Conservation (phyloP, 2,113 vertebrate genomes). For the Herpetotheres cachinnans region DNA sequence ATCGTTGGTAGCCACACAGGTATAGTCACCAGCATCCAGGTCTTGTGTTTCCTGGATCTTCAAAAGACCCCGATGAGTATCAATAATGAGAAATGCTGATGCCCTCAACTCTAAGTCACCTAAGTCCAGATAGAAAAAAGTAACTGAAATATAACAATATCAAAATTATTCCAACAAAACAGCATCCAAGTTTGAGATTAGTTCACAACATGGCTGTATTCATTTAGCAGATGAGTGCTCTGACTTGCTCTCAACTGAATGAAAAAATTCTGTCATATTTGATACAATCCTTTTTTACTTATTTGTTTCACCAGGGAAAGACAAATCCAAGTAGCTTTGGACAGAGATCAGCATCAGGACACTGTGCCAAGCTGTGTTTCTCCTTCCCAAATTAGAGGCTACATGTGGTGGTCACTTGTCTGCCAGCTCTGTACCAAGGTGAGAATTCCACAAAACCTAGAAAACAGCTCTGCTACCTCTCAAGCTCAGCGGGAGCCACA, state of each 20-base stretch:
- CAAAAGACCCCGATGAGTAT: slow-evolving; percentile 77
- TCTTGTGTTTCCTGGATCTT: slow-evolving; percentile 86
- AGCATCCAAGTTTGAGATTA: not conserved
- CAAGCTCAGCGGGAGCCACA: not conserved
- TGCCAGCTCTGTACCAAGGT: not conserved
- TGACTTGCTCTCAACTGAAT: not conserved
- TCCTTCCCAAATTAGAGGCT: not conserved
- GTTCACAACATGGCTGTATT: not conserved
- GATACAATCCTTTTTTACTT: not conserved
- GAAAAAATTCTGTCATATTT: not conserved
- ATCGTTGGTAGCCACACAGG: slow-evolving; percentile 85
- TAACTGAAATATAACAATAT: not conserved
- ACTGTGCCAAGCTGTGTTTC: not conserved
- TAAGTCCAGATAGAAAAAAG: slow-evolving; percentile 49
- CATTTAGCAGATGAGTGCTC: not conserved
- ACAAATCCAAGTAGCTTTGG: not conserved
- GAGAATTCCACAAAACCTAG: not conserved
- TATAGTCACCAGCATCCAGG: slow-evolving; percentile 90
- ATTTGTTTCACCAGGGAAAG: not conserved
- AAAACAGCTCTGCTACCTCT: not conserved
- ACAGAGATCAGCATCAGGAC: not conserved
- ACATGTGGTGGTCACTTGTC: not conserved
- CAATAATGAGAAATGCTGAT: slow-evolving; percentile 78
- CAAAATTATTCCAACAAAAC: not conserved
- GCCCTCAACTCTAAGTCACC: slow-evolving; percentile 83